Evolutionary conservation across 2,888 invertebrate genomes (phyloP).

Genomic region (Caenorhabditis afra): DNA sequence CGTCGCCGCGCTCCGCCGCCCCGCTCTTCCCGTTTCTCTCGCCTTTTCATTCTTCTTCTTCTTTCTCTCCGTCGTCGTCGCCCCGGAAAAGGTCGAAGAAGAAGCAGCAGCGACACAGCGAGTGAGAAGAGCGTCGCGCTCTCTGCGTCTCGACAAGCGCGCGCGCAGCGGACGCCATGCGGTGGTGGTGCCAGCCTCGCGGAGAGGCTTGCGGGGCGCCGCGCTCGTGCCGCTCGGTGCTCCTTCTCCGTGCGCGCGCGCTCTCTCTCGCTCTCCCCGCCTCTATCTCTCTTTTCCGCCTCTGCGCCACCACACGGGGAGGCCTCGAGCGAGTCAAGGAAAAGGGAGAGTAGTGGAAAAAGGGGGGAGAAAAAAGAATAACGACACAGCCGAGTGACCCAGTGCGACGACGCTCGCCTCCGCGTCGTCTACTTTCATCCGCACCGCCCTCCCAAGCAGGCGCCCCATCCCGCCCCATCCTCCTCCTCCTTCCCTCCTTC

Average conservation of each 20-base stretch:
- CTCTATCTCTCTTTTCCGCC: conserved; percentile 25
- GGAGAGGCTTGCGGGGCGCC: conserved; percentile 52
- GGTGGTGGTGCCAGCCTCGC: conserved; percentile 57
- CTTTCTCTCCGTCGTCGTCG: conserved; percentile 15
- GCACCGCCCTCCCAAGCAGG: too few relatives aligned
- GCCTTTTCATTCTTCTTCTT: conserved; percentile 10
- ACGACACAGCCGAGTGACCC: conserved; percentile 52
- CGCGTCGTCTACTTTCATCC: conserved; percentile 34
- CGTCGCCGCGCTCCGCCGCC: too few relatives aligned
- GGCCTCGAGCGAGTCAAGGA: not conserved
- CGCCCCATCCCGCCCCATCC: not conserved
- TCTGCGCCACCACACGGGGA: not conserved
- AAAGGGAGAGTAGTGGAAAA: conserved; percentile 11
- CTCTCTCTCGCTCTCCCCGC: conserved; percentile 16
- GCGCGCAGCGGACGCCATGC: conserved; percentile 44
- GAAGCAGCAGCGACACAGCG: conserved; percentile 10
- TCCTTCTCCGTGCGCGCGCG: conserved; percentile 22
- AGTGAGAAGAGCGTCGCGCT: not conserved
- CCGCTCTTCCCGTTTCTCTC: conserved; percentile 8
- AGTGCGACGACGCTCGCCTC: conserved; percentile 11
- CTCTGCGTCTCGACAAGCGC: conserved; percentile 33
- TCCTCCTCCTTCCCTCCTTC: conserved; percentile 39
- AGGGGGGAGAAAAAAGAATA: conserved; percentile 45
- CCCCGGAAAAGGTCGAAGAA: conserved; percentile 27
- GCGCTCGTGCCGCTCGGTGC: conserved; percentile 55